These are phyloP conservation scores for Leptatherina wallacei DNA, from an alignment of 2,797 vertebrate genomes.

Conservation along the genomic window DNA sequence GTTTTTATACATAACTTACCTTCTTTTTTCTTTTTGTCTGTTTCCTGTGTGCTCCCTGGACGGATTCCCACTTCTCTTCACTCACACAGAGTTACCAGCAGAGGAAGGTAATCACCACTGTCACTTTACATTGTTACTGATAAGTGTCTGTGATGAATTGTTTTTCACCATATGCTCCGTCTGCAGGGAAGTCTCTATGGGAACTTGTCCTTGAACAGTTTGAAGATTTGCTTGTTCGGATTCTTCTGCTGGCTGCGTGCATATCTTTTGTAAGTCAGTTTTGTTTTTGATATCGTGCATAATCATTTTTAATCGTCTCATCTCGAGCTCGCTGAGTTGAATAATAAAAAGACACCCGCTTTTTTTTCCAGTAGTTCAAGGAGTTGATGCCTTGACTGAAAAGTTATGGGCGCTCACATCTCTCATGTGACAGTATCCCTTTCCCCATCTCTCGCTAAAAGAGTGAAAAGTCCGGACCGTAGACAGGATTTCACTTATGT, in stretches of 20 bases:
- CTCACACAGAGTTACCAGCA: constrained; percentile 93
- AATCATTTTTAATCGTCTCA: neutral
- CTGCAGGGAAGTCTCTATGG: constrained; percentile 95
- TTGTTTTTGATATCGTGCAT: neutral
- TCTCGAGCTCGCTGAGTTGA: too few species aligned
- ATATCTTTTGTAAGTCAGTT: constrained; percentile 97
- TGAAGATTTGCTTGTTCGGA: constrained; percentile 98
- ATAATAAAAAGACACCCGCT: too few species aligned
- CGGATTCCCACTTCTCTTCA: constrained; percentile 49
- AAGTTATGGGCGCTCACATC: neutral
- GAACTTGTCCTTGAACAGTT: constrained; percentile 98
- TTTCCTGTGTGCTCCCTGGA: constrained; percentile 64
- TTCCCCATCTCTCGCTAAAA: constrained; percentile 15
- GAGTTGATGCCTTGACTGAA: neutral
- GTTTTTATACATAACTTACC: neutral
- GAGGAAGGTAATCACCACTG: constrained; percentile 90
- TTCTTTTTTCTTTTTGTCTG: constrained; percentile 9
- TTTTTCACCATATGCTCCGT: constrained; percentile 39
- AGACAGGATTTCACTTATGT: constrained; percentile 31
- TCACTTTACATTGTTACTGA: neutral
- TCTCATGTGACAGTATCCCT: constrained; percentile 4
- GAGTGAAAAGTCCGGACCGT: constrained; percentile 32
- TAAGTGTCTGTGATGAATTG: constrained; percentile 4
- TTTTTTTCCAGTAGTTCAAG: too few species aligned
- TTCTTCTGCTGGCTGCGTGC: constrained; percentile 96